Evolutionary conservation across 2,888 invertebrate species (phyloP).

Genomic region (Cosmorhoe ocellata): DNA sequence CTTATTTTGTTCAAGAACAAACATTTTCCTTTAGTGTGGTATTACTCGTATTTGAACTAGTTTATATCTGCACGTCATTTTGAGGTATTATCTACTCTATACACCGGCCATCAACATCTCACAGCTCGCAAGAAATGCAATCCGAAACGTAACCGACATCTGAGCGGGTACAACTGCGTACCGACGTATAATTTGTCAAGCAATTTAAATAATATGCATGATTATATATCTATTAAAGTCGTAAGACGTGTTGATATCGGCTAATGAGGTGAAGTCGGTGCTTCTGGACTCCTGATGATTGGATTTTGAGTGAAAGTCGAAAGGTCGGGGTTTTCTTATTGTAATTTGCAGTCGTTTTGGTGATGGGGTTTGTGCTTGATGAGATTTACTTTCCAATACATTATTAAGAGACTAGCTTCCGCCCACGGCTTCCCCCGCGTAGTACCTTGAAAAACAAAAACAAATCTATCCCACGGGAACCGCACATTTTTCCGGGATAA

Average conservation of each 20-base stretch:
- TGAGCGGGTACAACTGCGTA: conserved; percentile 70
- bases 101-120: conserved; percentile 45
- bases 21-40: too few species aligned
- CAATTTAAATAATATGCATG: conserved; percentile 81
- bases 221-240: conserved; percentile 79
- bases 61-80: too few species aligned
- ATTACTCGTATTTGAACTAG: too few species aligned
- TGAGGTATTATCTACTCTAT: conserved; percentile 46
- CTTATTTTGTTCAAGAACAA: too few species aligned
- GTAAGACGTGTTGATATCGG: conserved; percentile 76
- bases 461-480: too few species aligned
- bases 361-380: conserved; percentile 5
- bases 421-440: too few species aligned
- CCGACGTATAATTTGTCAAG: conserved; percentile 77
- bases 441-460: too few species aligned
- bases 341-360: conserved; percentile 21
- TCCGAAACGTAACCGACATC: conserved; percentile 73
- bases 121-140: conserved; percentile 68
- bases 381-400: conserved; percentile 13
- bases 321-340: conserved; percentile 36
- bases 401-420: too few species aligned
- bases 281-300: conserved; percentile 47
- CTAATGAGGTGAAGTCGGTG: conserved; percentile 67
- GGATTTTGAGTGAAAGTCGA: conserved; percentile 56
- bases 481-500: too few species aligned